Evolutionary conservation across 2,113 vertebrate genomes (phyloP).

Genomic region (Anguilla rostrata): DNA sequence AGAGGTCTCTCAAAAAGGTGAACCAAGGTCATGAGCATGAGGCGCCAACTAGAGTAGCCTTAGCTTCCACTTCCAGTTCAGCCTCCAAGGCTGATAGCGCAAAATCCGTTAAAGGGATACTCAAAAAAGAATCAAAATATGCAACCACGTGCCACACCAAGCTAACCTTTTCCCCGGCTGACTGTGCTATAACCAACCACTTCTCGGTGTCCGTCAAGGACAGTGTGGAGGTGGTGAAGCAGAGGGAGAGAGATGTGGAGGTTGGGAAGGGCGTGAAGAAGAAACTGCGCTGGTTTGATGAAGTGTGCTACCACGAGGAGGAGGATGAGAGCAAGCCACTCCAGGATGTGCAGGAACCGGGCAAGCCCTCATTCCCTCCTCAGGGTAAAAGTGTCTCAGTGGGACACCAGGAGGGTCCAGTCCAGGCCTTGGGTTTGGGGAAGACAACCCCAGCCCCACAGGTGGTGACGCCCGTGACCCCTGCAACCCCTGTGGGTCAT

Average conservation of each 20-base stretch:
- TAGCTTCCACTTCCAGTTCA: conserved; percentile 42
- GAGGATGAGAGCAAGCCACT: conserved; percentile 26
- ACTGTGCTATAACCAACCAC: conserved; percentile 62
- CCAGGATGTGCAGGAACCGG: not conserved
- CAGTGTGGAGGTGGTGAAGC: conserved; percentile 80
- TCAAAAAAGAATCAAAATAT: conserved; percentile 81
- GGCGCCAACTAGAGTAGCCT: conserved; percentile 39
- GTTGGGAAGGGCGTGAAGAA: conserved; percentile 61
- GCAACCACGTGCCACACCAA: conserved; percentile 43
- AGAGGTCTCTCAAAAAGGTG: not conserved
- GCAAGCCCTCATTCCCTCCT: conserved; percentile 27
- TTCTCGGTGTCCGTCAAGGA: conserved; percentile 75
- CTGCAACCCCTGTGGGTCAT: conserved; percentile 52
- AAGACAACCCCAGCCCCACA: conserved; percentile 46
- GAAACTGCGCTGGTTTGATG: conserved; percentile 86
- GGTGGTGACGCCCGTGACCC: conserved; percentile 43
- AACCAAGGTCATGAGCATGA: not conserved
- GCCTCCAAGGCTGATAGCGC: conserved; percentile 40
- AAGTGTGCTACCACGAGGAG: conserved; percentile 50
- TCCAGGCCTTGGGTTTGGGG: conserved; percentile 38
- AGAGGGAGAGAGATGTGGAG: conserved; percentile 64
- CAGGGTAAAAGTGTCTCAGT: conserved; percentile 33
- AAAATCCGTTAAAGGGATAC: conserved; percentile 77
- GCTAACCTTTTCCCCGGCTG: conserved; percentile 47
- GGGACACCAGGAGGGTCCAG: conserved; percentile 55